These are phyloP conservation scores for Nomada flava DNA, from an alignment of 2,888 invertebrate genomes.

Conservation along the genomic window DNA sequence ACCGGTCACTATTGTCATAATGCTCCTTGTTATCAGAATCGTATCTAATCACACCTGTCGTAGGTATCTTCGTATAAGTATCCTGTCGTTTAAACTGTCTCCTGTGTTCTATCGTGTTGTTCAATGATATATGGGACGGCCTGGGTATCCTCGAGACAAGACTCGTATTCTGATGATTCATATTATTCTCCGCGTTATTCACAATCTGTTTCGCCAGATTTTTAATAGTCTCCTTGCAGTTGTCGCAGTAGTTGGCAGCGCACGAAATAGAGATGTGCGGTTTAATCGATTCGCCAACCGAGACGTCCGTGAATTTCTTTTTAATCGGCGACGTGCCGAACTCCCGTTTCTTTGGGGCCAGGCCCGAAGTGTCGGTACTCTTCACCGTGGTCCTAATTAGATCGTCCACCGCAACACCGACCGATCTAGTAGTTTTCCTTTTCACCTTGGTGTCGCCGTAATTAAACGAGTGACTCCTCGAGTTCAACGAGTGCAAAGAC, in stretches of 20 bases:
- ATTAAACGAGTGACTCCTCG: slow-evolving; percentile 87
- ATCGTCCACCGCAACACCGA: slow-evolving; percentile 76
- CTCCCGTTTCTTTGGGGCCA: slow-evolving; percentile 78
- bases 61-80: slow-evolving; percentile 81
- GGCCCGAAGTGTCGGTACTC: slow-evolving; percentile 84
- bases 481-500: slow-evolving; percentile 85
- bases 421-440: slow-evolving; percentile 67
- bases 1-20: slow-evolving; percentile 78
- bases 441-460: slow-evolving; percentile 86
- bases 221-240: slow-evolving; percentile 86
- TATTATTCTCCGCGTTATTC: slow-evolving; percentile 72
- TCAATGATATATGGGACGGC: slow-evolving; percentile 77
- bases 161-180: slow-evolving; percentile 71
- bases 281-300: slow-evolving; percentile 85
- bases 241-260: slow-evolving; percentile 87
- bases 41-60: slow-evolving; percentile 75
- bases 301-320: slow-evolving; percentile 84
- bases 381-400: slow-evolving; percentile 74
- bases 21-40: slow-evolving; percentile 80
- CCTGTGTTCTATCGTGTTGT: slow-evolving; percentile 71
- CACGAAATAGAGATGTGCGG: slow-evolving; percentile 85
- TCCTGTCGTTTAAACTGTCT: slow-evolving; percentile 81
- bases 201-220: slow-evolving; percentile 84
- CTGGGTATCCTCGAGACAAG: slow-evolving; percentile 79
- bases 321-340: slow-evolving; percentile 83